Conservation (phyloP, 1,140 invertebrate genomes). For the Caenorhabditis inopinata region DNA sequence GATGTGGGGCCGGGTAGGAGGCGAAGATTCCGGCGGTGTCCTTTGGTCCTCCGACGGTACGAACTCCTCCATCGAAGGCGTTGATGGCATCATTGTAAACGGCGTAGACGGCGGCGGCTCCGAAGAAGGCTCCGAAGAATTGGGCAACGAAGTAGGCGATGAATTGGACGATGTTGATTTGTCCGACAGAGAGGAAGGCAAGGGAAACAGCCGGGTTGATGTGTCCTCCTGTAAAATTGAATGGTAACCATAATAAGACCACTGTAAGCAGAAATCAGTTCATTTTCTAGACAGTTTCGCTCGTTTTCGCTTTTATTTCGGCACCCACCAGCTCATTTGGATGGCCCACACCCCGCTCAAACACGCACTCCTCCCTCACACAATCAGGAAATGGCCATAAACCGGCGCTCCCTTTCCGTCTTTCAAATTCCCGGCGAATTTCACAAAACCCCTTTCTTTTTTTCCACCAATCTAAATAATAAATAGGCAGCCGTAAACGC, state of each 20-base stretch:
- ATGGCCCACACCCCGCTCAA: background rate
- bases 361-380: too few relatives aligned
- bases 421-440: background rate
- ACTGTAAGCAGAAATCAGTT: too few relatives aligned
- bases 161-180: conserved; percentile 69
- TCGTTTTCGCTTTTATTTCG: too few relatives aligned
- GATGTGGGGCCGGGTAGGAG: conserved; percentile 70
- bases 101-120: conserved; percentile 67
- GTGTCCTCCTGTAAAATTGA: conserved; percentile 71
- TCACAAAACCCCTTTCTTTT: background rate
- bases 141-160: conserved; percentile 69
- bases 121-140: conserved; percentile 70
- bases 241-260: too few relatives aligned
- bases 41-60: conserved; percentile 59
- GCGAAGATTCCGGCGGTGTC: conserved; percentile 71
- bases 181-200: conserved; percentile 67
- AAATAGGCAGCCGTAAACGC: too few relatives aligned
- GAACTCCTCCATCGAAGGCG: conserved; percentile 67
- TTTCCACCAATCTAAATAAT: background rate
- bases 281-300: too few relatives aligned
- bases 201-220: conserved; percentile 71
- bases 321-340: too few relatives aligned
- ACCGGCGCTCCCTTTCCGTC: background rate
- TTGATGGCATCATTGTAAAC: conserved; percentile 69
- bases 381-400: conserved; percentile 2